A percentile compares a stretch with the other conserved stretches of the same genome.
phyloP scores from a whole-genome alignment of 2,888 invertebrate species.

The Phalangium opilio region DNA sequence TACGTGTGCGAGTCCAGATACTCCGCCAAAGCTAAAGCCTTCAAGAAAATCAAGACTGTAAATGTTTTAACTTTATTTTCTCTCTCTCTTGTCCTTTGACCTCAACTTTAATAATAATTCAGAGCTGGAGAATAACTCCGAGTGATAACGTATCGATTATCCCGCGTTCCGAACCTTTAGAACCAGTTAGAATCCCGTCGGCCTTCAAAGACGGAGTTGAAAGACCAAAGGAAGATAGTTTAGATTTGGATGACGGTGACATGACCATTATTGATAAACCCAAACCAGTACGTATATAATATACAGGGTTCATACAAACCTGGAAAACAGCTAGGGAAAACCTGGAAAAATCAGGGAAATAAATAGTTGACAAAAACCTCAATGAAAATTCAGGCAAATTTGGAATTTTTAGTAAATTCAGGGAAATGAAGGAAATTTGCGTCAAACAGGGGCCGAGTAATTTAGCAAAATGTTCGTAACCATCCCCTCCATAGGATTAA shows the following conservation, averaged over 20 bases:
- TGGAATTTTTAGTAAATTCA: too few relatives aligned
- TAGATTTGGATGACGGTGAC: conserved; percentile 53
- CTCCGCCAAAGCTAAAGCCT: conserved; percentile 63
- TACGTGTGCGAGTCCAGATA: conserved; percentile 95
- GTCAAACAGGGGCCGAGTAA: too few relatives aligned
- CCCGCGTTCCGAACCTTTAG: conserved; percentile 54
- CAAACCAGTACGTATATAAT: conserved; percentile 59
- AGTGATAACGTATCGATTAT: conserved; percentile 49
- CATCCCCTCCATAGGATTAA: too few relatives aligned
- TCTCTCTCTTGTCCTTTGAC: conserved; percentile 1
- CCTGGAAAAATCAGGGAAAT: too few relatives aligned
- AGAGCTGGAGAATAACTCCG: conserved; percentile 42
- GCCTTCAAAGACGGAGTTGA: conserved; percentile 75
- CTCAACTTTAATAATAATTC: conserved; percentile 7
- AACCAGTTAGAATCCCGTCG: conserved; percentile 74
- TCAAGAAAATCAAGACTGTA: conserved; percentile 64
- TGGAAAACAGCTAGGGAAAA: too few relatives aligned
- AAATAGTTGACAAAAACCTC: too few relatives aligned
- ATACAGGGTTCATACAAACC: too few relatives aligned
- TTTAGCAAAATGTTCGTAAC: too few relatives aligned
- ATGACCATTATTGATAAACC: conserved; percentile 62
- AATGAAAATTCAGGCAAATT: too few relatives aligned
- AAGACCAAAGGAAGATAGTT: conserved; percentile 30
- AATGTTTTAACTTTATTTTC: conserved; percentile 1
- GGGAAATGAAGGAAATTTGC: too few relatives aligned